Percentiles rank a stretch among this genome's conserved stretches.
phyloP scores from a whole-genome alignment of 1,140 invertebrate species.

The Aphis craccivora region DNA sequence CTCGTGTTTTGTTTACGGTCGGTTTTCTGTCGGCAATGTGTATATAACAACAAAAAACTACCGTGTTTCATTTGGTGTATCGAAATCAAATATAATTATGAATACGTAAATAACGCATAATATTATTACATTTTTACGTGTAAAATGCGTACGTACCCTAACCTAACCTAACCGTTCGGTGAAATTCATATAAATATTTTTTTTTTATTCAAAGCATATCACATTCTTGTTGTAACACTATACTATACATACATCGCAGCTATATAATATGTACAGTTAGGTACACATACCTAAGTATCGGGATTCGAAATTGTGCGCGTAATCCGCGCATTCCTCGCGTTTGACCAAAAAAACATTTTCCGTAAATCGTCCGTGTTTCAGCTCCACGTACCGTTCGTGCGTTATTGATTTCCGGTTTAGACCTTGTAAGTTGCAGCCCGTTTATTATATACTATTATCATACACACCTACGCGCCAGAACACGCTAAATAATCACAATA shows the following conservation, averaged over 20 bases:
- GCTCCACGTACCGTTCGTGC: neutral
- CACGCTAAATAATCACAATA: conserved; percentile 7
- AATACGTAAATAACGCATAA: too few species aligned
- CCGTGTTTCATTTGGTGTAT: neutral
- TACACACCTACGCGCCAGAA: neutral
- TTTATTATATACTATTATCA: neutral
- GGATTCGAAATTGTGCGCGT: neutral
- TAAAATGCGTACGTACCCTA: too few species aligned
- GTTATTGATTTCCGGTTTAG: neutral
- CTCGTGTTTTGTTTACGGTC: neutral
- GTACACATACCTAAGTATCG: neutral
- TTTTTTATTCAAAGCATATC: neutral
- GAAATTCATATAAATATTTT: neutral
- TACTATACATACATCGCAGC: neutral
- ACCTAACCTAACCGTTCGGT: too few species aligned
- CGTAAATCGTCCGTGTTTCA: neutral
- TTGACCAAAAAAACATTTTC: neutral
- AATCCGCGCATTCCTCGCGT: neutral
- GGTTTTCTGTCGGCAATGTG: neutral
- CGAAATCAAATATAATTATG: too few species aligned
- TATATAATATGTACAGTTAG: neutral
- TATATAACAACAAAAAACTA: neutral
- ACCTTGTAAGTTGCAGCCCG: neutral
- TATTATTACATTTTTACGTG: too few species aligned
- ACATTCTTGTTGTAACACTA: neutral